phyloP scores from a whole-genome alignment of 2,888 invertebrate genomes.

The Tupiocoris notatus region DNA sequence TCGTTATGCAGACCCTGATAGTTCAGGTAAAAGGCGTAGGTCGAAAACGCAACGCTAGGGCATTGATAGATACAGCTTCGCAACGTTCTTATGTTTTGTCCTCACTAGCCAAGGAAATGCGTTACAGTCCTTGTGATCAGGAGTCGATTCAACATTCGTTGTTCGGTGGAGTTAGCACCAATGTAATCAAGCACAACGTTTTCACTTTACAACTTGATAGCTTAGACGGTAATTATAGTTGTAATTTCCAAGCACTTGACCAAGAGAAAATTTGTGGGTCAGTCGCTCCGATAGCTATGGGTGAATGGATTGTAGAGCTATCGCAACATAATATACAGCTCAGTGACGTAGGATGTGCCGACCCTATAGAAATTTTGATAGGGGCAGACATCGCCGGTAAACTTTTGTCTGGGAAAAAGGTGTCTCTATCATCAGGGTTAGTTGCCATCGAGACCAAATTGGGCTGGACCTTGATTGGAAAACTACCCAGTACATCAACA shows the following conservation, averaged over 20 bases:
- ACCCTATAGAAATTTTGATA: slow-evolving; percentile 7
- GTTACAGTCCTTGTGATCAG: background rate
- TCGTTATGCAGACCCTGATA: no score
- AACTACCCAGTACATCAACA: background rate
- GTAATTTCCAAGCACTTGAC: background rate
- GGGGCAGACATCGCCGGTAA: background rate
- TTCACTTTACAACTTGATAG: background rate
- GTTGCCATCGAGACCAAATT: background rate
- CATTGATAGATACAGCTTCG: background rate
- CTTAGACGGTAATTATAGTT: background rate
- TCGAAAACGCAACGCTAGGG: background rate
- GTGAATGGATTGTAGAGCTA: background rate
- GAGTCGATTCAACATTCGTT: background rate
- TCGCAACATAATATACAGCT: background rate
- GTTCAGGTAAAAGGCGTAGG: background rate
- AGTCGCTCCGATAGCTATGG: background rate
- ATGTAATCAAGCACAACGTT: background rate
- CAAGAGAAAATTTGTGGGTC: background rate
- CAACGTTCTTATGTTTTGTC: background rate
- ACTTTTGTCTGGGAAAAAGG: background rate
- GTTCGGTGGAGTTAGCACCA: background rate
- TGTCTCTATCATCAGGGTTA: background rate
- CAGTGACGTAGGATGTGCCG: background rate
- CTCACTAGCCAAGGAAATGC: background rate
- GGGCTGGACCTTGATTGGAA: slow-evolving; percentile 8